These are phyloP conservation scores for Nematopogon swammerdamellus DNA, from an alignment of 2,888 invertebrate species.

Conservation along the genomic window DNA sequence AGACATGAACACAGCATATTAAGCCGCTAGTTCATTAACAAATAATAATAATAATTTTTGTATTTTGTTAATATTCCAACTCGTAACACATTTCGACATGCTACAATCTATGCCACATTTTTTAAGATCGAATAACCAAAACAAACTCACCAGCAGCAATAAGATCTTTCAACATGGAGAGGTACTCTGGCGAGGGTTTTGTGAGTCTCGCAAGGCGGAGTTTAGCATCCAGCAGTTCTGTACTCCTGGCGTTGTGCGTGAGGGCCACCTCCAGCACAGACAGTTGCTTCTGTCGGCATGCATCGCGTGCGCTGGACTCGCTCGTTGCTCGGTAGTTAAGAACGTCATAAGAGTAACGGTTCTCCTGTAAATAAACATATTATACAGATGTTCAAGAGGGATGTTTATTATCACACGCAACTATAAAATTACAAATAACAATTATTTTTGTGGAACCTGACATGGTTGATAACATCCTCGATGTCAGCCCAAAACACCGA, in stretches of 20 bases:
- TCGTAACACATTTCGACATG: too few relatives aligned
- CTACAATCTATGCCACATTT: too few relatives aligned
- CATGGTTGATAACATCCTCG: conserved; percentile 13
- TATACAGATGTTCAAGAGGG: too few relatives aligned
- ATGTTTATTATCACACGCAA: too few relatives aligned
- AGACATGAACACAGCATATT: too few relatives aligned
- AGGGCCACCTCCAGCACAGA: conserved; percentile 61
- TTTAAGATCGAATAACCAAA: too few relatives aligned
- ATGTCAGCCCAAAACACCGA: too few relatives aligned
- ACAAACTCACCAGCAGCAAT: conserved; percentile 15
- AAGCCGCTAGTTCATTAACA: too few relatives aligned
- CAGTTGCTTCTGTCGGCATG: conserved; percentile 50
- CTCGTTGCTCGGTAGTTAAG: conserved; percentile 13
- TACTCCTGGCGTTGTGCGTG: conserved; percentile 35
- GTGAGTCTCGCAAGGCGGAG: conserved; percentile 13
- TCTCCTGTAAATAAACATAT: conserved; percentile 10
- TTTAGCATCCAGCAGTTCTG: background rate
- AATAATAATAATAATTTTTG: too few relatives aligned
- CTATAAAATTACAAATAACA: too few relatives aligned
- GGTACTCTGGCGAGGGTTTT: conserved; percentile 11
- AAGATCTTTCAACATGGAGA: conserved; percentile 15
- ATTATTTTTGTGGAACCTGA: conserved; percentile 15
- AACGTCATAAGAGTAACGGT: conserved; percentile 9
- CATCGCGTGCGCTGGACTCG: conserved; percentile 15
- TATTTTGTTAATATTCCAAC: too few relatives aligned